phyloP scores from a whole-genome alignment of 23 tunicate genomes.

The Aplidium turbinatum region DNA sequence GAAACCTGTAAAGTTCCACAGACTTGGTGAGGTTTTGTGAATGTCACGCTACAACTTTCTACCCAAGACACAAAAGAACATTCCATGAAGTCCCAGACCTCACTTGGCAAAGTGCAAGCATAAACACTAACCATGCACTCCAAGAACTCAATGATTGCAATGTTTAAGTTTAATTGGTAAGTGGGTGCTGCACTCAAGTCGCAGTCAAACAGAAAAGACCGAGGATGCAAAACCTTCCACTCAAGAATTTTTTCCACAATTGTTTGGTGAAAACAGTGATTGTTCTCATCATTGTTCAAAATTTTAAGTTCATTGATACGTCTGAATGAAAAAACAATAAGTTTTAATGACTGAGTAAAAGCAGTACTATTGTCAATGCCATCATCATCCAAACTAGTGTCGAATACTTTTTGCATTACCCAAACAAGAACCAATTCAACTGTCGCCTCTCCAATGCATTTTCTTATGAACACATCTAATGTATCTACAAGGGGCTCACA shows the following conservation, averaged over 20 bases:
- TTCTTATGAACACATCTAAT: neutral
- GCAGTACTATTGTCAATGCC: neutral
- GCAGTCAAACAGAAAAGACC: constrained; percentile 56
- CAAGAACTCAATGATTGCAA: constrained; percentile 40
- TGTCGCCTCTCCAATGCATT: neutral
- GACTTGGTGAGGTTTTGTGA: neutral
- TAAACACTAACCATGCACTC: neutral
- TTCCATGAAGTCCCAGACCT: constrained; percentile 66
- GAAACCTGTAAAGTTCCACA: constrained; percentile 22
- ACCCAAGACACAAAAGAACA: constrained; percentile 78
- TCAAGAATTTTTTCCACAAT: constrained; percentile 11
- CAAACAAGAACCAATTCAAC: neutral
- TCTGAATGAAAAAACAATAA: neutral
- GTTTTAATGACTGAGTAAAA: neutral
- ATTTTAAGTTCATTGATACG: neutral
- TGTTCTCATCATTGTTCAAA: neutral
- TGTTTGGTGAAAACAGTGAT: neutral
- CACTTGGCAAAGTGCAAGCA: constrained; percentile 20
- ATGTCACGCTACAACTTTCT: constrained; percentile 52
- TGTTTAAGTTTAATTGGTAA: constrained; percentile 30
- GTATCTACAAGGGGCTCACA: neutral
- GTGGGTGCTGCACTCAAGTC: neutral
- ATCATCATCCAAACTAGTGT: neutral
- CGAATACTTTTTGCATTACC: neutral
- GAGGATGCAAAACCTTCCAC: constrained; percentile 12